phyloP scores from a whole-genome alignment of 23 tunicate genomes.

The Trididemnum nubilum region DNA sequence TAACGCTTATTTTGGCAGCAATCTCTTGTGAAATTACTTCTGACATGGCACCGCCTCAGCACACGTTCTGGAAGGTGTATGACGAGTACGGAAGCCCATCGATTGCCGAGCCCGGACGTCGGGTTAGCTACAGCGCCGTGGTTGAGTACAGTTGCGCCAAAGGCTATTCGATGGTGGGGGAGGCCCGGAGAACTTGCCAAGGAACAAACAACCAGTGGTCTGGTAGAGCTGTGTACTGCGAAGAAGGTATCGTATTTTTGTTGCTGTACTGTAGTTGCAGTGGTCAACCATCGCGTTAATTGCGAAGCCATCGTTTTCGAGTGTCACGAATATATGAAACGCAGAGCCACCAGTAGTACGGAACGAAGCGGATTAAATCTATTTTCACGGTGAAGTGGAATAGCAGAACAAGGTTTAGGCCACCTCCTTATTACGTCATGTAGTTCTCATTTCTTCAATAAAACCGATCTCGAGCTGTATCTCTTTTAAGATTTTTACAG shows the following conservation, averaged over 20 bases:
- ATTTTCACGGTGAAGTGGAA: no score
- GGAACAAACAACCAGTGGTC: slow-evolving; percentile 52
- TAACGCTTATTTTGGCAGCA: slow-evolving; percentile 19
- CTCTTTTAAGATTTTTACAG: no score
- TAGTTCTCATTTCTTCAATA: no score
- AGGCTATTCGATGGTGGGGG: slow-evolving; percentile 60
- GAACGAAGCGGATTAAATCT: no score
- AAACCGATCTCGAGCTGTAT: no score
- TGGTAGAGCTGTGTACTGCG: slow-evolving; percentile 53
- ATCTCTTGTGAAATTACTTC: slow-evolving; percentile 28
- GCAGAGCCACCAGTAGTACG: no score
- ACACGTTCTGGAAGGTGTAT: slow-evolving; percentile 21
- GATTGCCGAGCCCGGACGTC: not conserved
- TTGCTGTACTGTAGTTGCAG: no score
- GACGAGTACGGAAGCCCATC: not conserved
- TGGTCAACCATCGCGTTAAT: no score
- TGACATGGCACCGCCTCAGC: slow-evolving; percentile 36
- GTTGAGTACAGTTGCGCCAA: slow-evolving; percentile 47
- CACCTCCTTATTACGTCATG: no score
- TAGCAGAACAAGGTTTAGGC: no score
- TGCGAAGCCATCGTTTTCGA: no score
- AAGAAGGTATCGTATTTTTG: slow-evolving; percentile 71
- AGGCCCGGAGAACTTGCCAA: slow-evolving; percentile 37
- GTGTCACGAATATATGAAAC: no score
- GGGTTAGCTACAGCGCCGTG: slow-evolving; percentile 33